These are phyloP conservation scores for Tribolium madens DNA, from an alignment of 1,140 invertebrate genomes.

Conservation along the genomic window DNA sequence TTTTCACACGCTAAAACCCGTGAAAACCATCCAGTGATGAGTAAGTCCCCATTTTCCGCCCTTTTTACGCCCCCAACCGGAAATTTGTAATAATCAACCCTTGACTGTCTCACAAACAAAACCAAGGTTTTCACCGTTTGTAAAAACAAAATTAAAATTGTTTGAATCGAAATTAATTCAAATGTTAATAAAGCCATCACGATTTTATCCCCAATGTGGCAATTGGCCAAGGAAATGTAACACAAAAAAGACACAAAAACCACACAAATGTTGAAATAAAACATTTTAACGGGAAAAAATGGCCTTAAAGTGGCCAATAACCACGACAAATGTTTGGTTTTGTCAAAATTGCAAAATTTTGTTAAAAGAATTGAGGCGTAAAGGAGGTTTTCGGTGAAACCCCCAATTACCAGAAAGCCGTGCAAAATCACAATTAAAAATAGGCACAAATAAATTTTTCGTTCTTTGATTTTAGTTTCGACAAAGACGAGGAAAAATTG, in stretches of 20 bases:
- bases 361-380: background rate
- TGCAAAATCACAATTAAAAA: background rate
- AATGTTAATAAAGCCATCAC: background rate
- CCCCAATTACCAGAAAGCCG: too few relatives aligned
- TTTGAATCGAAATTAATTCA: background rate
- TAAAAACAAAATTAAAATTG: background rate
- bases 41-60: background rate
- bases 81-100: background rate
- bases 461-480: background rate
- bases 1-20: background rate
- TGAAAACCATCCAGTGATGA: conserved; percentile 4
- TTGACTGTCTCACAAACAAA: background rate
- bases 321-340: background rate
- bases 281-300: background rate
- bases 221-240: background rate
- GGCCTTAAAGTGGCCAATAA: background rate
- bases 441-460: background rate
- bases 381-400: background rate
- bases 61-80: background rate
- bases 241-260: background rate
- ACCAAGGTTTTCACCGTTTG: background rate
- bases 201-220: background rate
- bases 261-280: background rate
- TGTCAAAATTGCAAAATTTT: background rate
- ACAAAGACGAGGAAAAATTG: background rate